These are phyloP conservation scores for Chaetodon auriga DNA, from an alignment of 2,113 vertebrate species.

Conservation along the genomic window DNA sequence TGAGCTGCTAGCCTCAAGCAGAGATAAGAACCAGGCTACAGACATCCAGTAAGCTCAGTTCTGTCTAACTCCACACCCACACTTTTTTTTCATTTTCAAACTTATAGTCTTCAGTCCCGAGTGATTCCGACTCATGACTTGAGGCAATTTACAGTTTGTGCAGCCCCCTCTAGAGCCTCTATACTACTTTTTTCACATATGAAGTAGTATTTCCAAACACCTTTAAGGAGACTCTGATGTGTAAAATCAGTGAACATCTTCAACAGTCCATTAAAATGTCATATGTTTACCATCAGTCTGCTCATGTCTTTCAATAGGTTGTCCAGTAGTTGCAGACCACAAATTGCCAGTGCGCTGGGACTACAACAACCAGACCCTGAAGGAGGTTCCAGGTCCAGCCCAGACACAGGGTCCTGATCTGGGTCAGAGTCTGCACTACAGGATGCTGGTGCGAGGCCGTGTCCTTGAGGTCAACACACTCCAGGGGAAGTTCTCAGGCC, in stretches of 20 bases:
- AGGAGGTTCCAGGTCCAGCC: constrained; percentile 49
- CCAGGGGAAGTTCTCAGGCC: constrained; percentile 80
- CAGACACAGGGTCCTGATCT: background rate
- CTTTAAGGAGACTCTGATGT: too few relatives aligned
- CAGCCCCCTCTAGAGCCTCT: background rate
- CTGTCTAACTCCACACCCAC: too few relatives aligned
- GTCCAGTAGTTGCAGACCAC: constrained; percentile 80
- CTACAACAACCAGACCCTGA: constrained; percentile 80
- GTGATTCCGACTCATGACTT: background rate
- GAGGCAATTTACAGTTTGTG: background rate
- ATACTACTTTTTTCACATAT: background rate
- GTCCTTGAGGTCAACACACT: constrained; percentile 87
- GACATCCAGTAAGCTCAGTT: too few relatives aligned
- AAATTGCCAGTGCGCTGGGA: constrained; percentile 83
- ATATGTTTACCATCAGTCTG: background rate
- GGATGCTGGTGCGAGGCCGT: constrained; percentile 80
- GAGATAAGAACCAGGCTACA: too few relatives aligned
- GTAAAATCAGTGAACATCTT: background rate
- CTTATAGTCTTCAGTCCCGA: background rate
- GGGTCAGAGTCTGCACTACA: constrained; percentile 70
- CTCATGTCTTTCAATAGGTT: constrained; percentile 69
- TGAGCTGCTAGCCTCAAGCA: too few relatives aligned
- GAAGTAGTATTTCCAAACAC: too few relatives aligned
- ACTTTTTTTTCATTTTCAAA: too few relatives aligned
- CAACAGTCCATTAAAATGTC: background rate